Percentiles rank a stretch among this genome's conserved stretches.
These are phyloP conservation scores for Lepisosteus osseus DNA, from an alignment of 2,113 vertebrate genomes.

Conservation along the genomic window DNA sequence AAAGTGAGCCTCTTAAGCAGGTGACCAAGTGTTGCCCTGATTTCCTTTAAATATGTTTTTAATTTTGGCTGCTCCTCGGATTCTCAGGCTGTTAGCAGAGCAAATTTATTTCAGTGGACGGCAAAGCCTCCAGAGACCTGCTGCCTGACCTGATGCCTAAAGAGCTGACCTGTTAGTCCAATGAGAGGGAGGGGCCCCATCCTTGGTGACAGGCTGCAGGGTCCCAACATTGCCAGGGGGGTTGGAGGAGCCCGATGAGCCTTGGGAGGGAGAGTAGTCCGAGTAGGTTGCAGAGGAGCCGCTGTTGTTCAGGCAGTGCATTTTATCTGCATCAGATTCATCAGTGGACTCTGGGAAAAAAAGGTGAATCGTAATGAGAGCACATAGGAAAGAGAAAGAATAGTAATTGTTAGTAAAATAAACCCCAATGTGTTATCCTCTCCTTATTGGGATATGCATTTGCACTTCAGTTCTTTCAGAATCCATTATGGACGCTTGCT, in stretches of 20 bases:
- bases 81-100: too few species aligned
- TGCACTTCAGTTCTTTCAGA: too few species aligned
- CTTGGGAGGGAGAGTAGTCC: slow-evolving; percentile 97
- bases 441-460: neutral
- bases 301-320: slow-evolving; percentile 97
- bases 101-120: too few species aligned
- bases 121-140: too few species aligned
- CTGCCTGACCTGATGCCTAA: too few species aligned
- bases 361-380: neutral
- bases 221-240: slow-evolving; percentile 80
- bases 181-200: slow-evolving; percentile 85
- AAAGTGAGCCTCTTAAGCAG: too few species aligned
- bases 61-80: too few species aligned
- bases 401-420: neutral
- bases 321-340: slow-evolving; percentile 94
- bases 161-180: slow-evolving; percentile 90
- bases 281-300: slow-evolving; percentile 98
- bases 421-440: neutral
- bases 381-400: slow-evolving; percentile 11
- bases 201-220: slow-evolving; percentile 83
- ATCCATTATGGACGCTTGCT: too few species aligned
- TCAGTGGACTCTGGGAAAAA: slow-evolving; percentile 85
- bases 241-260: slow-evolving; percentile 95
- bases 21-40: too few species aligned
- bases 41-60: too few species aligned